A percentile compares a stretch with the other conserved stretches of the same genome.
phyloP scores from a whole-genome alignment of 2,113 vertebrate species.

The Xenotilapia longispinis region DNA sequence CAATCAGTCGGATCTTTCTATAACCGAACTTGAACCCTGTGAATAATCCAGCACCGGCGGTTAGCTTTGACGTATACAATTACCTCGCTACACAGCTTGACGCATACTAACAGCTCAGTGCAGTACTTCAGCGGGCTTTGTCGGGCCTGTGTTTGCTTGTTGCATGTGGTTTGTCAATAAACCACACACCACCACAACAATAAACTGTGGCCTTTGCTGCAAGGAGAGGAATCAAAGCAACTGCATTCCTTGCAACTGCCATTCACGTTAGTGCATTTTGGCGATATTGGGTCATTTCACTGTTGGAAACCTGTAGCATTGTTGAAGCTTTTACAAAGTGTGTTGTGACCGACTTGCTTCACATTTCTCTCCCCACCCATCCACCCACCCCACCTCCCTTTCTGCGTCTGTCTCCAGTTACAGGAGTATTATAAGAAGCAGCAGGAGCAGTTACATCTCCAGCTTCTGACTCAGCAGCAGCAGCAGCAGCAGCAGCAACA shows the following conservation, averaged over 20 bases:
- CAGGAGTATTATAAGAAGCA: slow-evolving; percentile 99
- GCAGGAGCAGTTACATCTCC: slow-evolving; percentile 96
- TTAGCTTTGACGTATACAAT: neutral
- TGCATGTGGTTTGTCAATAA: slow-evolving; percentile 34
- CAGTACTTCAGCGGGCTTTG: neutral
- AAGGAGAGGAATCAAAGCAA: neutral
- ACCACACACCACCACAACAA: slow-evolving; percentile 24
- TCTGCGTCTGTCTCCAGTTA: slow-evolving; percentile 71
- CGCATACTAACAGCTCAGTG: neutral
- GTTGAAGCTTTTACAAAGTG: slow-evolving; percentile 21
- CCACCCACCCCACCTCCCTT: neutral
- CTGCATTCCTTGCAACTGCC: neutral
- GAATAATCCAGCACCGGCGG: neutral
- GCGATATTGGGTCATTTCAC: neutral
- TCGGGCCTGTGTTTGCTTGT: neutral
- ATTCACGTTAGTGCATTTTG: neutral
- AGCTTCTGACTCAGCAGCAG: slow-evolving; percentile 94
- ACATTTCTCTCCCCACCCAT: neutral
- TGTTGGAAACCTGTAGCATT: neutral
- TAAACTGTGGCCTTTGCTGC: neutral
- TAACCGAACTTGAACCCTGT: neutral
- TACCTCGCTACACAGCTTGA: neutral
- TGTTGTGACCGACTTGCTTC: slow-evolving; percentile 8
- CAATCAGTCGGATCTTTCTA: neutral
- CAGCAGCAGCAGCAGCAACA: slow-evolving; percentile 77